Evolutionary conservation across 2,113 vertebrate genomes (phyloP).

Genomic region (Sakesphorus luctuosus): DNA sequence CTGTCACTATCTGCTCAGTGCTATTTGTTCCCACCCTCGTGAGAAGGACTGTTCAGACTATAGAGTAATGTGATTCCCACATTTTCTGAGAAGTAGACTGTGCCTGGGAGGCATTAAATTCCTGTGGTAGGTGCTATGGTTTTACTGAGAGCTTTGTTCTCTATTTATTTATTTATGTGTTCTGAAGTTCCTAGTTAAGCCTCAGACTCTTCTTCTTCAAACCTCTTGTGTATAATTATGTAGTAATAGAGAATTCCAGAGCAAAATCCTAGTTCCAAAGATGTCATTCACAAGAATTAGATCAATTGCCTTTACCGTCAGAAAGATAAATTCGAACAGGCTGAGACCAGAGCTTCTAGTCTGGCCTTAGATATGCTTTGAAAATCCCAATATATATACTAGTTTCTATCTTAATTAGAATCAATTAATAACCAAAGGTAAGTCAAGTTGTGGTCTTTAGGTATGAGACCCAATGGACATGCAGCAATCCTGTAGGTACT

Average conservation of each 20-base stretch:
- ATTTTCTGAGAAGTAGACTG: neutral
- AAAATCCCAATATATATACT: neutral
- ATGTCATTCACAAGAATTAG: slow-evolving; percentile 11
- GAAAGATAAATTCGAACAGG: neutral
- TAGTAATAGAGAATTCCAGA: neutral
- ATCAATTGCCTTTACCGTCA: slow-evolving; percentile 3
- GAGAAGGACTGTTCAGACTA: neutral
- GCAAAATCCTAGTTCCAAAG: neutral
- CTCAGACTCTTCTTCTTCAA: neutral
- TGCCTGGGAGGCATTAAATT: neutral
- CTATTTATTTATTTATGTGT: slow-evolving; percentile 11
- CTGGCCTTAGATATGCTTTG: neutral
- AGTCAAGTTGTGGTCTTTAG: neutral
- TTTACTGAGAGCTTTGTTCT: neutral
- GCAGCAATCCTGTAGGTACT: neutral
- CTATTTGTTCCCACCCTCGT: neutral
- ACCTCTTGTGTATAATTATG: slow-evolving; percentile 21
- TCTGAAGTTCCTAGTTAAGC: neutral
- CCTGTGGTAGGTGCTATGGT: neutral
- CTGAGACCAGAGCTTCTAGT: neutral
- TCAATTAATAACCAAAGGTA: neutral
- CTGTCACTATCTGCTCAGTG: neutral
- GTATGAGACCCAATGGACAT: neutral
- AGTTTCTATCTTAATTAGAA: neutral
- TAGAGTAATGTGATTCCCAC: neutral